phyloP scores from a whole-genome alignment of 2,888 invertebrate genomes.

The Apotomis betuletana region DNA sequence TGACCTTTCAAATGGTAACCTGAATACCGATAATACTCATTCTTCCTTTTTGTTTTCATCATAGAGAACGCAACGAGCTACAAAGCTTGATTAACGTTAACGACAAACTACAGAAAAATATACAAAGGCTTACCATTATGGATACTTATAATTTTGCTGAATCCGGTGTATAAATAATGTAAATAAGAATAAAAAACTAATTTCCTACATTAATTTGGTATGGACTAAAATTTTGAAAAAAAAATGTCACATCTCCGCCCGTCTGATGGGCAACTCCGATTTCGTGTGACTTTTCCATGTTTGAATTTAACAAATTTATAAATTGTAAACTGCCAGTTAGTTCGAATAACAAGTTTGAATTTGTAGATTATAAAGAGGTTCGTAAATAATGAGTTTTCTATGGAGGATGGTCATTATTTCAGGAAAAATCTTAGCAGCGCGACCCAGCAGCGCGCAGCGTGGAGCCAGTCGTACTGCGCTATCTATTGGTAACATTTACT shows the following conservation, averaged over 20 bases:
- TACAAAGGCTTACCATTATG: slow-evolving; percentile 71
- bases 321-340: slow-evolving; percentile 26
- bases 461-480: no score
- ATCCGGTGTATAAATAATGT: slow-evolving; percentile 59
- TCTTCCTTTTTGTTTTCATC: no score
- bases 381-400: no score
- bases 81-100: no score
- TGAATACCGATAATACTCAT: no score
- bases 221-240: slow-evolving; percentile 75
- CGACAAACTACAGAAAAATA: neutral
- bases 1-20: no score
- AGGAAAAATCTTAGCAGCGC: no score
- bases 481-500: no score
- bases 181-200: slow-evolving; percentile 64
- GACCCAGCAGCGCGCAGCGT: no score
- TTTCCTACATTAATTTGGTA: slow-evolving; percentile 67
- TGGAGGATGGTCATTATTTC: no score
- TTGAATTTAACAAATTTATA: slow-evolving; percentile 53
- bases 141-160: slow-evolving; percentile 70
- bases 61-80: no score
- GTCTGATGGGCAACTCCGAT: slow-evolving; percentile 67
- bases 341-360: neutral
- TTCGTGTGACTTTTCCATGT: slow-evolving; percentile 66
- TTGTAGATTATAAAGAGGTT: slow-evolving; percentile 2
- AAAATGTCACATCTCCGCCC: slow-evolving; percentile 69